Evolutionary conservation across 2,113 vertebrate genomes (phyloP), one percentile per base, ranked within the genome.

Genomic region (Hemichromis elongatus): DNA sequence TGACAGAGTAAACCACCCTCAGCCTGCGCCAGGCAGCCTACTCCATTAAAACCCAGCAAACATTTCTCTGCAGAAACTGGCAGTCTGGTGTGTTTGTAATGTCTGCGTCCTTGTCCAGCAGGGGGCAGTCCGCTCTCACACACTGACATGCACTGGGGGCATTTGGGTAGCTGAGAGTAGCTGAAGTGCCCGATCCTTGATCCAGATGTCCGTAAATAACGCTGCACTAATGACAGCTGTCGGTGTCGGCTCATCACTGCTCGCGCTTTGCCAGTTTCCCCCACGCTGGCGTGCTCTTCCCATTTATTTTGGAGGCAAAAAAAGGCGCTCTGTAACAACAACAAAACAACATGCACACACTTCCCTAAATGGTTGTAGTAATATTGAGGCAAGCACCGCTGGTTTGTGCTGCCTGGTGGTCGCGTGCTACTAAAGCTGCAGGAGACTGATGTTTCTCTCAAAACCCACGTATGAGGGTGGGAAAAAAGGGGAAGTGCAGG

Each of bases 91-190:
- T 86, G 63, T 85, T 88, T 89, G 54, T 77, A 70, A 61, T 83
- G 57, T 82, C 33, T 83, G 78, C 3, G 4, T 83, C 63, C 80
- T 54, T 18, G 7, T 89, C 95, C 95, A 95, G 92, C 82, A 95
- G 95, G 86, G 92, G 94, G 94, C 94, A 88, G 63, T 73, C 35
- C 8, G 63, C 88, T 70, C 84, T 80, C 77, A 59, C 83, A 88
- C 86, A 84, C 79, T 2, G 18, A 40, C 63, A 77, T 77, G 50
- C 33, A 75, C 1, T 37, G 56, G 85, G 86, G 87, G 83, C 83
- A 89, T 81, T 81, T 88, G 86, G 83, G 80, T 66, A 55, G 30
- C 66, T 57, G 80, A 50, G 52, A 68, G 80, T 33, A 73, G 80
- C 14, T 5, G 21, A 73, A 92, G 63, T 24, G 56, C 77, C 55